phyloP scores from a whole-genome alignment of 2,888 invertebrate genomes.

The Andrena camellia region DNA sequence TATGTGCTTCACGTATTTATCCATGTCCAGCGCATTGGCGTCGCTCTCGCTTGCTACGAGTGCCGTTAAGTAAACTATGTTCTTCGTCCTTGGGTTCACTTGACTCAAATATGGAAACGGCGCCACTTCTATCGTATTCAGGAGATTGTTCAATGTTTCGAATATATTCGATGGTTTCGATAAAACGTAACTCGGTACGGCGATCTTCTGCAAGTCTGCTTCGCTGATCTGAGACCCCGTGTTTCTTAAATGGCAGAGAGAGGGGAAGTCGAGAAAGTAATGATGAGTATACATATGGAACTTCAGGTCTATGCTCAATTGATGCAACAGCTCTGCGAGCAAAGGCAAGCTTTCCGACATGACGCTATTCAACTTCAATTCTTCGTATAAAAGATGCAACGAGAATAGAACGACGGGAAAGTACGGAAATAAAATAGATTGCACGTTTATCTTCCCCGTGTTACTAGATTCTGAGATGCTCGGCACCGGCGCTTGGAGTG shows the following conservation, averaged over 20 bases:
- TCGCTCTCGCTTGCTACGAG: constrained; percentile 77
- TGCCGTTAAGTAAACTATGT: constrained; percentile 90
- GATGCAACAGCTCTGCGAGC: constrained; percentile 90
- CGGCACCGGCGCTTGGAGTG: constrained; percentile 33
- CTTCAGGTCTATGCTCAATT: constrained; percentile 91
- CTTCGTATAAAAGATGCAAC: constrained; percentile 96
- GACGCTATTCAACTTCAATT: constrained; percentile 92
- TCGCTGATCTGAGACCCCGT: constrained; percentile 86
- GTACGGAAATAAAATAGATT: constrained; percentile 90
- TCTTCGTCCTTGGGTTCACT: constrained; percentile 90
- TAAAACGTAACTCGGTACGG: constrained; percentile 88
- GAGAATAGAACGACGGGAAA: constrained; percentile 92
- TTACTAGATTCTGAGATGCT: constrained; percentile 37
- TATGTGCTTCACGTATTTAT: constrained; percentile 79
- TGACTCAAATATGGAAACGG: constrained; percentile 91
- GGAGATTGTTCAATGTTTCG: constrained; percentile 89
- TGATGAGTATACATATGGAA: constrained; percentile 90
- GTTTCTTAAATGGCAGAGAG: constrained; percentile 85
- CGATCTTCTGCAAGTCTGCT: constrained; percentile 87
- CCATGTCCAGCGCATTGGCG: constrained; percentile 73
- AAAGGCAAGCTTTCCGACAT: constrained; percentile 89
- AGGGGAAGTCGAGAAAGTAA: constrained; percentile 95
- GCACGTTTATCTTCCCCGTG: constrained; percentile 87
- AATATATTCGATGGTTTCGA: constrained; percentile 90
- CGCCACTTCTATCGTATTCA: constrained; percentile 86